Base-by-base conservation (phyloP, 2,797 vertebrate genomes). In the Acrossocheilus wenchowensis region DNA sequence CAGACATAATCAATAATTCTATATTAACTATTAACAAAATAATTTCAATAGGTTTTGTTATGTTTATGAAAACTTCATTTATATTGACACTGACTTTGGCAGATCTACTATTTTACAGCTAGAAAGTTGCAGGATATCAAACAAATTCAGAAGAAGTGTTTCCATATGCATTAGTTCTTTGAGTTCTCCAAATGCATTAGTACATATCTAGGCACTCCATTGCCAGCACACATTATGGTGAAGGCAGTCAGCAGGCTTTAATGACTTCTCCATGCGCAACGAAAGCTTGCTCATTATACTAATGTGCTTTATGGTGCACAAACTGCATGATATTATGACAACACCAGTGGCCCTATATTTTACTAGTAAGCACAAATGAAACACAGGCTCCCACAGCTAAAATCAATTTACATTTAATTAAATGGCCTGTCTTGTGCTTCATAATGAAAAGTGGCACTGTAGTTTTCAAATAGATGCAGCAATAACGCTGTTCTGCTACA, bases 361-460 rank as follows among this genome's bases (percentile, higher is more conserved):
- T 62, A 72, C 75, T 81, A 52, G 57, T 68, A 75, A 69, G 50
- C 78, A 54, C 74, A 87, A 88, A 84, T 77, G 78, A 85, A 48
- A 87, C 57, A 79, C 39, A 75, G 34, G 39, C 78, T 69, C 80
- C 54, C 77, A 77, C 57, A 45, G 71, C 78, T 43, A 85, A 85
- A 90, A 85, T 89, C 85, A 74, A 86, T 84, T 87, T 72, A 83
- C 71, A 87, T 87, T 89, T 89, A 83, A 87, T 90, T 86, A 90
- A 82, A 86, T 57, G n/a, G 41, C 83, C 68, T 83, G 60, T 78
- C 74, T 81, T 77, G 60, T 83, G 83, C 41, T 75, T 62, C 21
- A 48, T 64, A 88, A 77, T 82, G 75, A 82, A 88, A 66, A 64
- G 26, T 48, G 71, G 73, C 54, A 57, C 78, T 71, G 77, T 62